Percentiles rank a stretch among this genome's conserved stretches.
Evolutionary conservation across 2,888 invertebrate species (phyloP).

Genomic region (Monochamus alternatus): DNA sequence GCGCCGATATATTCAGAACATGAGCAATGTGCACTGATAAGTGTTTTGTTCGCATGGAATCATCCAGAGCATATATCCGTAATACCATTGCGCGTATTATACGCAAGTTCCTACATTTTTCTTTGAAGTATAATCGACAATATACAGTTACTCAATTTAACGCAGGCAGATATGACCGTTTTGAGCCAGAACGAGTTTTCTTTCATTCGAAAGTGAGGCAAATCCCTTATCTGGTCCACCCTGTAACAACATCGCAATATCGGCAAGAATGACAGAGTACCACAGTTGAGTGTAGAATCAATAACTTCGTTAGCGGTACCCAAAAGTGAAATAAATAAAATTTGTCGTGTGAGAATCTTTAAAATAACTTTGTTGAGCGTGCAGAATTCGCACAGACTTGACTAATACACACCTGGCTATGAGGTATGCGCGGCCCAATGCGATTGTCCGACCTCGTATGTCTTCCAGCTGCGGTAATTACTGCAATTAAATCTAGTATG

Average conservation of each 20-base stretch:
- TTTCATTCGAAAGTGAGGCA: background rate
- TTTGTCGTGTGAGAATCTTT: conserved; percentile 17
- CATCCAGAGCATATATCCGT: background rate
- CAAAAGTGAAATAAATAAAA: conserved; percentile 16
- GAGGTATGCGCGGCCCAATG: conserved; percentile 26
- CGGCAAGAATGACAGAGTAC: background rate
- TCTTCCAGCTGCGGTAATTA: conserved; percentile 29
- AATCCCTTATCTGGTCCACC: background rate
- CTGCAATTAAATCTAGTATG: conserved; percentile 27
- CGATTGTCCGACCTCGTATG: conserved; percentile 25
- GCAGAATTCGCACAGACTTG: conserved; percentile 8
- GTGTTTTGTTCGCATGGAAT: background rate
- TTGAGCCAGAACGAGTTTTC: no score
- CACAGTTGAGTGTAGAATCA: background rate
- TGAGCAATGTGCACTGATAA: background rate
- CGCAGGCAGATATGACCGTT: no score
- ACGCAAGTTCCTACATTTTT: no score
- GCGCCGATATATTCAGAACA: conserved; percentile 14
- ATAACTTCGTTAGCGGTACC: conserved; percentile 8
- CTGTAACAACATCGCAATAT: background rate
- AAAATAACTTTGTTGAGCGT: conserved; percentile 15
- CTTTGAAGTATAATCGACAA: background rate
- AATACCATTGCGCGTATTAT: background rate
- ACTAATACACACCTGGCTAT: conserved; percentile 30
- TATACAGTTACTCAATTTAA: background rate